Percentiles rank a stretch among this genome's conserved stretches.
phyloP scores from a whole-genome alignment of 2,797 vertebrate genomes.

The Aplochiton taeniatus region DNA sequence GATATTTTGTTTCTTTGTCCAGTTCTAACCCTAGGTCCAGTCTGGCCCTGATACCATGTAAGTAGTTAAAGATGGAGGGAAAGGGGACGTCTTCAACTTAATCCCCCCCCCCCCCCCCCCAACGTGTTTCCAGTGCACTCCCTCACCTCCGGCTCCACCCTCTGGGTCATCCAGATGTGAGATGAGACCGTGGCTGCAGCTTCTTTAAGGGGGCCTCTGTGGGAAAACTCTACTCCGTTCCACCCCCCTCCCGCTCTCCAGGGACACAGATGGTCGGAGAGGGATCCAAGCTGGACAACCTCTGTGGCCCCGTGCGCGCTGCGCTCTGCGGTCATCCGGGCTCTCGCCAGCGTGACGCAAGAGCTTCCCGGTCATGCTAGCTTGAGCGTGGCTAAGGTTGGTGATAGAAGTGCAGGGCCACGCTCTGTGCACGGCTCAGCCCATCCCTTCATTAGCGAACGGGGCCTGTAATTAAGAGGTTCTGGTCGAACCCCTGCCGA shows the following conservation, averaged over 20 bases:
- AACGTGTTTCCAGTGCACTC: constrained; percentile 6
- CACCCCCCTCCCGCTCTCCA: constrained; percentile 45
- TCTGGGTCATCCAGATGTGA: constrained; percentile 70
- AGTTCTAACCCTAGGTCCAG: too few relatives aligned
- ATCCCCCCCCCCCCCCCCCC: constrained; percentile 36
- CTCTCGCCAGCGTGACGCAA: constrained; percentile 57
- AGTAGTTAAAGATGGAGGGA: constrained; percentile 1
- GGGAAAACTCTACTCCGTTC: constrained; percentile 60
- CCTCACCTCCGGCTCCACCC: constrained; percentile 45
- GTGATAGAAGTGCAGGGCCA: constrained; percentile 54
- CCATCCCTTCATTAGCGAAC: constrained; percentile 66
- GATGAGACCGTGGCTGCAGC: constrained; percentile 52
- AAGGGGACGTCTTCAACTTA: constrained; percentile 37
- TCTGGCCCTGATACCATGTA: too few relatives aligned
- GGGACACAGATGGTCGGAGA: constrained; percentile 65
- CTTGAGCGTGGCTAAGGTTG: constrained; percentile 51
- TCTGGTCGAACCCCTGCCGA: constrained; percentile 27
- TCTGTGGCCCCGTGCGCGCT: constrained; percentile 53
- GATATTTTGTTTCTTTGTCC: too few relatives aligned
- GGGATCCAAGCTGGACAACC: constrained; percentile 57
- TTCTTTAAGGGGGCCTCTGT: constrained; percentile 56
- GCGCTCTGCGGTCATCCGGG: constrained; percentile 25
- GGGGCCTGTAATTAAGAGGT: constrained; percentile 58
- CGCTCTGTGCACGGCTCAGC: constrained; percentile 50
- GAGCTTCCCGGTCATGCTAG: constrained; percentile 52